Base-by-base conservation (phyloP, 2,888 invertebrate species). In the Herminia tarsipennalis region DNA sequence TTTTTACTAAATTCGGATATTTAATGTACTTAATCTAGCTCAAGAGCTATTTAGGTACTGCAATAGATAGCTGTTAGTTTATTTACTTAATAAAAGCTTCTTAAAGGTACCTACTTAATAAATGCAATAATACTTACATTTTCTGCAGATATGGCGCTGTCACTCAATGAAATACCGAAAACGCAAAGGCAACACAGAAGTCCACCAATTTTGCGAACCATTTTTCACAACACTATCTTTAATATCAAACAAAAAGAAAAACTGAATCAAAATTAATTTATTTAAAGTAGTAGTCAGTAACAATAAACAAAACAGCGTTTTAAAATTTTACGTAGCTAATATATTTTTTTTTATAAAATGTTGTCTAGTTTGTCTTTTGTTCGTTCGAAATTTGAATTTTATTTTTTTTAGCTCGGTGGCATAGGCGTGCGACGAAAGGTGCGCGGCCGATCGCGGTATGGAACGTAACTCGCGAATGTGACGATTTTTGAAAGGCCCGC, bases 401-500 rank as follows among this genome's bases (percentile, higher is more conserved):
- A 45, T 56, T 56, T 59, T 63, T 56, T 39, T 12, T 37, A n/a
- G n/a, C n/a, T 35, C 37, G 42, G 57, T 47, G 52, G 44, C 46
- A 49, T 59, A 63, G 51, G 58, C 79, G 76, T 75, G 78, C 82
- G 70, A 83, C 86, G 86, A 86, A 86, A 86, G 85, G 87, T 79
- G 76, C 79, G 76, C 87, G 75, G 73, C 72, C 75, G 76, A 71
- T 76, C 76, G 77, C 81, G 66, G 73, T 85, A 73, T 86, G 83
- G 75, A 74, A 74, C 78, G 68, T 69, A 66, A 75, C 70, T 74
- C 68, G 78, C 73, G 76, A 81, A 80, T 83, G 88, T 82, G 73
- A 67, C 66, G 77, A 84, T 83, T 87, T 89, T 91, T 89, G 90
- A 91, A 91, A 89, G 90, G 88, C 89, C 86, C 90, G 90, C 89